Evolutionary conservation across 1,140 invertebrate genomes (phyloP).

Genomic region (Drosophila takahashii): DNA sequence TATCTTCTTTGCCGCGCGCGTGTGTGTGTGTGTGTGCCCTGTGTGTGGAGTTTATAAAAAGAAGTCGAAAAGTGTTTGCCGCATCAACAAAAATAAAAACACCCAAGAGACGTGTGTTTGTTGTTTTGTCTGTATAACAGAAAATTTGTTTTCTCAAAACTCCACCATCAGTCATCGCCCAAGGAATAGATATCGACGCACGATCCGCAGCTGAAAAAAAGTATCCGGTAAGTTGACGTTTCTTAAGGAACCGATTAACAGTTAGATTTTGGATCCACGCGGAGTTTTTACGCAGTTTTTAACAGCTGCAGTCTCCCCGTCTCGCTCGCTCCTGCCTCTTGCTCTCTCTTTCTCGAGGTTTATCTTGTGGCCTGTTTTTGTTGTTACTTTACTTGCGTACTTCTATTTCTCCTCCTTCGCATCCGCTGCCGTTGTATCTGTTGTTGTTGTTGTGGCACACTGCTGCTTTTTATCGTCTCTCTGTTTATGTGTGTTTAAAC

Average conservation of each 20-base stretch:
- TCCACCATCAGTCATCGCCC: background rate
- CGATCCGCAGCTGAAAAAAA: conserved; percentile 20
- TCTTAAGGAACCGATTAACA: conserved; percentile 19
- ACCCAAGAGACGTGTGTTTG: conserved; percentile 43
- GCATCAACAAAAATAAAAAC: conserved; percentile 55
- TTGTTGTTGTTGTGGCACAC: conserved; percentile 26
- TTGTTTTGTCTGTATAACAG: conserved; percentile 77
- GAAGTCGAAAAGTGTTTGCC: conserved; percentile 74
- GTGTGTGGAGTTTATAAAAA: conserved; percentile 75
- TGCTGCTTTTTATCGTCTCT: conserved; percentile 46
- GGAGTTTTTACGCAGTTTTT: conserved; percentile 37
- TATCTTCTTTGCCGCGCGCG: conserved; percentile 52
- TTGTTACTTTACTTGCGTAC: conserved; percentile 53
- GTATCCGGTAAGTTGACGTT: conserved; percentile 38
- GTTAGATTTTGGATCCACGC: conserved; percentile 21
- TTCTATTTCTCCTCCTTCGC: conserved; percentile 55
- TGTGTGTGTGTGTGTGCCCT: conserved; percentile 18
- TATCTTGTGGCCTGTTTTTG: conserved; percentile 63
- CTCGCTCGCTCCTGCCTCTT: conserved; percentile 10
- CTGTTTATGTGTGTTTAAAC: conserved; percentile 30
- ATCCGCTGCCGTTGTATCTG: conserved; percentile 45
- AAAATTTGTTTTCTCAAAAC: conserved; percentile 56
- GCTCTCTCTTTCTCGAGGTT: conserved; percentile 36
- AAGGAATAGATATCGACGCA: conserved; percentile 11
- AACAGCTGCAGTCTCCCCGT: conserved; percentile 29